Base-by-base conservation (phyloP, 2,888 invertebrate species). In the Leptogaster cylindrica region DNA sequence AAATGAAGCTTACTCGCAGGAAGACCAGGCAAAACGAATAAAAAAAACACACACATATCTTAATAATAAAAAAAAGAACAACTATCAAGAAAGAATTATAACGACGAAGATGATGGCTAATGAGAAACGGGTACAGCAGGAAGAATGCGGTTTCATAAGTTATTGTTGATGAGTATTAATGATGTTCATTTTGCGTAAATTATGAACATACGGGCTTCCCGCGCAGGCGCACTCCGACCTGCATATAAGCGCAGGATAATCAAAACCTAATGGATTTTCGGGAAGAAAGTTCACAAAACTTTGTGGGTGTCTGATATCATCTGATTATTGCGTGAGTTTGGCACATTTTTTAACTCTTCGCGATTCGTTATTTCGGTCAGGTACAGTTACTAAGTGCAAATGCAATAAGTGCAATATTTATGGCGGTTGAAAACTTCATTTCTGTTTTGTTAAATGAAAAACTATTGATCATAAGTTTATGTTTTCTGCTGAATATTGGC, bases 111-210 rank as follows among this genome's bases (percentile, higher is more conserved):
- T 36, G 50, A 51, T 50, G 33, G 50, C 39, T 51, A 41, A 65
- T 65, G 65, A 65, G 51, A 52, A 51, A 48, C 52, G 65, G 41
- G 65, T 41, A 55, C 33, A 66, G 46, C 58, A 12, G 46, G 46
- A 58, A 58, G 58, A 58, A 58, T 58, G 58, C 31, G 58, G 58
- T 39, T 67, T 67, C 61, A 67, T 67, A 67, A 50, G 67, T 61
- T 67, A 67, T 67, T 67, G 61, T 61, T 67, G 67, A 67, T 67
- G 67, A 67, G 67, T 67, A 67, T 67, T 67, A 67, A 67, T 67
- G 67, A 67, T 67, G 61, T 67, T 63, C 67, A 67, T 67, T 67
- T 63, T 67, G 58, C 58, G 58, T 58, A 58, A 58, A 58, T 58
- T 58, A 58, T 25, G 39, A 39, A 58, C 39, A 58, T 58, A 41